phyloP scores from a whole-genome alignment of 2,797 vertebrate genomes.

The Enteromius unitaeniatus region DNA sequence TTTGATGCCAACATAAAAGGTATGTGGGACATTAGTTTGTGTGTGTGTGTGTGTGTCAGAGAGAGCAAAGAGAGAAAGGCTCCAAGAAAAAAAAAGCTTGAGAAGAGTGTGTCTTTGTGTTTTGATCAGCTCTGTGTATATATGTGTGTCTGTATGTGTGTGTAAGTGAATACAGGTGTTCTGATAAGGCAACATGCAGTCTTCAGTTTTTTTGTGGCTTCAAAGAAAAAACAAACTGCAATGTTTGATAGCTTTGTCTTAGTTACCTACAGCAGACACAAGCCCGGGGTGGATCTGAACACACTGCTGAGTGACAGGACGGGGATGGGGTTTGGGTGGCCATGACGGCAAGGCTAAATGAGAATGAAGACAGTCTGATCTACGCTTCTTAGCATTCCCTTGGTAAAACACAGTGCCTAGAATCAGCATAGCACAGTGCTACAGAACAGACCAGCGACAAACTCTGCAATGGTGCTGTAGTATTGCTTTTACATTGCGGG shows the following conservation, averaged over 20 bases:
- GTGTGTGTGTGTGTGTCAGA: constrained; percentile 18
- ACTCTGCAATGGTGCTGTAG: constrained; percentile 43
- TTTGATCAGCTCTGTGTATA: constrained; percentile 10
- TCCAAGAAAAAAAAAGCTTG: constrained; percentile 25
- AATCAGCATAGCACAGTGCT: constrained; percentile 49
- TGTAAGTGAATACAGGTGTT: constrained; percentile 67
- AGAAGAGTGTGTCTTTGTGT: constrained; percentile 27
- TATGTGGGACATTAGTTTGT: constrained; percentile 55
- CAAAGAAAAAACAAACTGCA: constrained; percentile 74
- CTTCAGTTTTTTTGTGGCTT: constrained; percentile 74
- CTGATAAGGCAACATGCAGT: constrained; percentile 85
- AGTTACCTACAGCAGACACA: constrained; percentile 59
- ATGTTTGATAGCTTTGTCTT: constrained; percentile 60
- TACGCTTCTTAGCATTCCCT: constrained; percentile 51
- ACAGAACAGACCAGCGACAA: constrained; percentile 54
- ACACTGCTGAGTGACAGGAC: constrained; percentile 56
- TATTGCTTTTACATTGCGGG: constrained; percentile 61
- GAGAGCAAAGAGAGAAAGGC: constrained; percentile 39
- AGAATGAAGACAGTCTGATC: constrained; percentile 42
- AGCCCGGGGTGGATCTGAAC: constrained; percentile 47
- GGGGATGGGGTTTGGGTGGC: constrained; percentile 58
- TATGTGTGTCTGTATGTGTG: constrained; percentile 40
- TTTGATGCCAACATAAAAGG: constrained; percentile 78
- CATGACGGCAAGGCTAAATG: constrained; percentile 52
- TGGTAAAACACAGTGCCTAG: constrained; percentile 58